phyloP scores from a whole-genome alignment of 2,113 vertebrate genomes.

The Eidolon helvum region DNA sequence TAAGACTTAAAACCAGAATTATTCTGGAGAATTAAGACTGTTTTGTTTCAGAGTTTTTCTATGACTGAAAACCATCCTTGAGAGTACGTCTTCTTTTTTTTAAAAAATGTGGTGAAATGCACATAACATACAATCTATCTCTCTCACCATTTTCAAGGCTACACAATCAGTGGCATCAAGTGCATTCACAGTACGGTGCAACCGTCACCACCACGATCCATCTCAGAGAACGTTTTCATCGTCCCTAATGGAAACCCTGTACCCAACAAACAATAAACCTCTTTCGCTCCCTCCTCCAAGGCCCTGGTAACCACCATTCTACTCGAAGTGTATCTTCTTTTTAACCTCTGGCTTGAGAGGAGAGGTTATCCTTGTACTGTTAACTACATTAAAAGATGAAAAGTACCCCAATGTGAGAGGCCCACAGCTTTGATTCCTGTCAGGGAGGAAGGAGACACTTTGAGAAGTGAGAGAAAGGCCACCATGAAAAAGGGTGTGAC shows the following conservation, averaged over 20 bases:
- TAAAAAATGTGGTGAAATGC: background rate
- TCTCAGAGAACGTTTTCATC: background rate
- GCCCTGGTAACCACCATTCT: background rate
- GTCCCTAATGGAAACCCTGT: background rate
- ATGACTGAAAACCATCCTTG: background rate
- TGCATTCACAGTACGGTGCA: background rate
- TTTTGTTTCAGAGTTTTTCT: background rate
- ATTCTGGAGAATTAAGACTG: background rate
- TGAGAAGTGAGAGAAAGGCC: background rate
- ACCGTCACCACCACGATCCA: background rate
- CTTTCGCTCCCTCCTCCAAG: accelerated
- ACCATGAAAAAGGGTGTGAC: background rate
- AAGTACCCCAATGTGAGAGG: background rate
- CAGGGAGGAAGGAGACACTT: background rate
- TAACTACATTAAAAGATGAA: background rate
- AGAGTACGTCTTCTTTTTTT: background rate
- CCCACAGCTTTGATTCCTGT: background rate
- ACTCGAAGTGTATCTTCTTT: background rate
- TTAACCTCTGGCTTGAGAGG: background rate
- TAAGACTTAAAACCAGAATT: background rate
- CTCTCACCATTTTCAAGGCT: background rate
- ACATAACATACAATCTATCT: background rate
- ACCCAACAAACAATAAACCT: background rate
- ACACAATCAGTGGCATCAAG: background rate
- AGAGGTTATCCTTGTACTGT: background rate